Evolutionary conservation across 1,140 invertebrate species (phyloP), one percentile per base, ranked within the genome.

Genomic region (Luehdorfia chinensis): DNA sequence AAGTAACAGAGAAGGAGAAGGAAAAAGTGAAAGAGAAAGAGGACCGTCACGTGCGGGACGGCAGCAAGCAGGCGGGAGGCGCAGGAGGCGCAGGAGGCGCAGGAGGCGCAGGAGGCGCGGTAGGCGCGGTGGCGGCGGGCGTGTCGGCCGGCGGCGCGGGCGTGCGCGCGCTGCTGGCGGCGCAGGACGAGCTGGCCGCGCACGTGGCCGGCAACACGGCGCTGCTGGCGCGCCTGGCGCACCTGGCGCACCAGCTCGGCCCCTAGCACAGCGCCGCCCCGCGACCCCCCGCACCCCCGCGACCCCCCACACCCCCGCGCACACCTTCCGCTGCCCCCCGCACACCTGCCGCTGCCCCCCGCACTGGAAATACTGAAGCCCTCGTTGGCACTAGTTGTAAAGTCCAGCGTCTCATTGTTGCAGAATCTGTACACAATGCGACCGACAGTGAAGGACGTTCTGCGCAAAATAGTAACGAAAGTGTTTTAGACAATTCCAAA

Each of bases 81-180:
- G 31, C 9, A 27, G 16, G 27, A 12, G 36, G 19, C 27, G n/a
- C n/a, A n/a, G n/a, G n/a, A n/a, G n/a, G n/a, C n/a, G 31, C 9
- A 27, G 16, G 27, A 12, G 36, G 19, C 27, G 12, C 1, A 25
- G 30, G 21, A 19, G 27, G 32, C 1, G 48, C 12, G 50, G 28
- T 13, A 39, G 50, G 27, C 2, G 32, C 32, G n/a, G 28, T 14
- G 19, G 33, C 37, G 18, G 47, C n/a, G 12, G 64, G 47, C 2
- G 55, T 59, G 45, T 9, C 44, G 4, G 55, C 66, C 27, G 33
- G 46, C 9, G 71, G 65, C 12, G 66, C 59, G 31, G 76, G 70
- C 4, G 56, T 69, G 50, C 64, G 74, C 27, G 76, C 72, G 33
- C 59, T 80, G 50, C 56, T 74, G 33, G 59, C 58, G 4, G 64